Evolutionary conservation across 2,113 vertebrate genomes (phyloP), one percentile per base, ranked within the genome.

Genomic region (Planiliza haematocheilus): DNA sequence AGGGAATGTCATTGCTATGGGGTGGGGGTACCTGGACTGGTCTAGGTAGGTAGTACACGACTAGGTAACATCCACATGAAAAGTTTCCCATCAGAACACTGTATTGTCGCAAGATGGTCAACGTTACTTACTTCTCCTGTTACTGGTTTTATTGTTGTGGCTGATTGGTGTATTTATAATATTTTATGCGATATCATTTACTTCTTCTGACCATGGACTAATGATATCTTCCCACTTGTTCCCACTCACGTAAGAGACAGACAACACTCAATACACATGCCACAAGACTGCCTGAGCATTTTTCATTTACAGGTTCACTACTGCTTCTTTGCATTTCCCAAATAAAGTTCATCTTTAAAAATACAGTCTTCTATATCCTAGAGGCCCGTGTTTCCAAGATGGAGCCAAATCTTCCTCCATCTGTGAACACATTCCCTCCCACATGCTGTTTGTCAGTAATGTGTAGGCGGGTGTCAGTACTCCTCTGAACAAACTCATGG

Each of bases 371-470:
- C 39, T 46, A 13, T 1, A 42, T 58, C 45, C 38, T 39, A 10
- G 20, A 46, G 18, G 24, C 8, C 12, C 10, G 4, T 38, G 30
- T 24, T 63, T 45, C 45, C 59, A 74, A 14, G 42, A 69, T 60
- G 8, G 55, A 70, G 53, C 20, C 63, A 41, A 58, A 49, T 70
- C 57, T 65, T 36, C 41, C 17, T 67, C 58, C 56, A 79, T 77
- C 81, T 81, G 71, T 30, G 45, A 81, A 71, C 66, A 78, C 62
- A 57, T 64, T 75, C 41, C 73, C 52, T 87, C 88, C 72, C 77
- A 84, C 83, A 49, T 36, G 57, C 70, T 56, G 51, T 57, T 81
- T 50, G 74, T 73, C 65, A 67, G 56, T 48, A 46, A 14, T 52
- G 51, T 43, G 77, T 62, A 67, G 79, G 83, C 38, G 53, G 85